Conservation (phyloP, 2,888 invertebrate genomes). For the Sinopyrophorus schimmeli region DNA sequence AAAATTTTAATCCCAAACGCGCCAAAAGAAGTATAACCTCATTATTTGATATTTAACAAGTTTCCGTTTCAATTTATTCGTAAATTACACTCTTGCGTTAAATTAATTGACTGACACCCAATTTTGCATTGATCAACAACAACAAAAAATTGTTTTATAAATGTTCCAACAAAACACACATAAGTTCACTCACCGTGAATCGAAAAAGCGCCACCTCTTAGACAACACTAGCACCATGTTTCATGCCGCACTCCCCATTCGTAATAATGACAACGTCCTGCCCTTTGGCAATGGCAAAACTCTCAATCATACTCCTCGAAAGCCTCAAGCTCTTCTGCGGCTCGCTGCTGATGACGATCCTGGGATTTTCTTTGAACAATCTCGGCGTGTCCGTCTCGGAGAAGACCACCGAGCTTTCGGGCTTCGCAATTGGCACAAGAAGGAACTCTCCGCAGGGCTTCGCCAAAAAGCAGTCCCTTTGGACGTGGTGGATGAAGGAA, state of each 20-base stretch:
- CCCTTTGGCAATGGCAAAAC: slow-evolving; percentile 48
- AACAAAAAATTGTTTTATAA: background rate
- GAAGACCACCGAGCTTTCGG: slow-evolving; percentile 50
- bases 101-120: no score
- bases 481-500: slow-evolving; percentile 51
- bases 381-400: slow-evolving; percentile 40
- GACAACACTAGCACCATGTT: slow-evolving; percentile 49
- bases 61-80: no score
- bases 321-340: slow-evolving; percentile 20
- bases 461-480: slow-evolving; percentile 41
- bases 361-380: slow-evolving; percentile 41
- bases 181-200: background rate
- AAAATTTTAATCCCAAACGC: no score
- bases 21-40: no score
- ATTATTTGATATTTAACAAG: no score
- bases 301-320: slow-evolving; percentile 52
- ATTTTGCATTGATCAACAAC: background rate
- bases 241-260: slow-evolving; percentile 43
- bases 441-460: slow-evolving; percentile 49
- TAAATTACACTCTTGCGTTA: no score
- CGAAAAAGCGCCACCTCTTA: slow-evolving; percentile 30
- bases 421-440: slow-evolving; percentile 51
- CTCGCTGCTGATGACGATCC: slow-evolving; percentile 42
- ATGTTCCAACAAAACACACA: background rate
- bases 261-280: slow-evolving; percentile 49